Percentiles rank a stretch among this genome's conserved stretches.
These are phyloP conservation scores for Podocnemis expansa DNA, from an alignment of 2,113 vertebrate species.

Conservation along the genomic window DNA sequence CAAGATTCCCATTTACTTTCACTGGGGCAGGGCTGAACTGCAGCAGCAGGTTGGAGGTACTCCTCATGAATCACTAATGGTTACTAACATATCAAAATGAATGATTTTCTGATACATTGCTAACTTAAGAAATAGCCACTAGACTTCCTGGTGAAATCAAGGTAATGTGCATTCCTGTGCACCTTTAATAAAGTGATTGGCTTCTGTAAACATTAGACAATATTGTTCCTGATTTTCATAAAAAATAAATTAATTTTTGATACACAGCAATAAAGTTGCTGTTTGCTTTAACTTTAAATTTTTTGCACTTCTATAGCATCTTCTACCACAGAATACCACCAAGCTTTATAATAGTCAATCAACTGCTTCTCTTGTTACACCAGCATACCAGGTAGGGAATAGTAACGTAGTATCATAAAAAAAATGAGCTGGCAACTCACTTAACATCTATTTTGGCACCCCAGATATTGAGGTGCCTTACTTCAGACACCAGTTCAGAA, in stretches of 20 bases:
- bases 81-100: not conserved
- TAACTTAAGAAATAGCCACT: not conserved
- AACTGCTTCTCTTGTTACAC: not conserved
- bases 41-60: not conserved
- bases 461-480: not conserved
- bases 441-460: not conserved
- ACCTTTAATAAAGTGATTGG: not conserved
- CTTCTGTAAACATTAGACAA: not conserved
- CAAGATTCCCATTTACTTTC: not conserved
- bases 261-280: not conserved
- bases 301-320: too few relatives aligned
- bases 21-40: fast-evolving
- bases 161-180: not conserved
- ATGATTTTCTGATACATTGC: not conserved
- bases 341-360: not conserved
- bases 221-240: not conserved
- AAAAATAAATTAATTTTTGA: not conserved
- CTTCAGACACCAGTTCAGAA: not conserved
- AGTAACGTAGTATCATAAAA: not conserved
- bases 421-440: too few relatives aligned
- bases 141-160: not conserved
- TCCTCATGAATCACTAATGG: not conserved
- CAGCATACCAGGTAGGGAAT: not conserved
- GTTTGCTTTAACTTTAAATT: not conserved
- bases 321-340: not conserved